A percentile compares a stretch with the other conserved stretches of the same genome.
Evolutionary conservation across 2,113 vertebrate species (phyloP).

Genomic region (Ceyx melanurus): DNA sequence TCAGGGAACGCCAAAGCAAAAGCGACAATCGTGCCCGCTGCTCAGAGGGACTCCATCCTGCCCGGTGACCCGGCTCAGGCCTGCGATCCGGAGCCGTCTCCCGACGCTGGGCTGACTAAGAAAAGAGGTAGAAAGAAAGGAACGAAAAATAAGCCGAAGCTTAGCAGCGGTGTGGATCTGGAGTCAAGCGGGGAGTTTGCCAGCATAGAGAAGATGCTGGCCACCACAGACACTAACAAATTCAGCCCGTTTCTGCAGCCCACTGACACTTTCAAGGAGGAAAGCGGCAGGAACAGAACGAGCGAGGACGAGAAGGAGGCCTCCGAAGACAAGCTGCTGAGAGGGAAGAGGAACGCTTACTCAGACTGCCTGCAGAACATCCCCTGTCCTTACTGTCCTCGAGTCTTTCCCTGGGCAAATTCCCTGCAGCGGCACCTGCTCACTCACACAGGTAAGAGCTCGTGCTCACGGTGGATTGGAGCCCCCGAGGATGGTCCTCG

Average conservation of each 20-base stretch:
- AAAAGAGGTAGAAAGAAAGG: slow-evolving; percentile 80
- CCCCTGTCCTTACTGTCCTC: slow-evolving; percentile 91
- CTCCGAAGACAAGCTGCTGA: slow-evolving; percentile 78
- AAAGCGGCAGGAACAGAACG: slow-evolving; percentile 67
- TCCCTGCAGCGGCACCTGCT: slow-evolving; percentile 96
- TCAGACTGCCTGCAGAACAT: slow-evolving; percentile 92
- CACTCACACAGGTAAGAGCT: slow-evolving; percentile 90
- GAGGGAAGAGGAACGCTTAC: slow-evolving; percentile 90
- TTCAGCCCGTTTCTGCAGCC: slow-evolving; percentile 92
- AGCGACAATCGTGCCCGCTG: background rate
- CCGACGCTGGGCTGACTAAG: slow-evolving; percentile 46
- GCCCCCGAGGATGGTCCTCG: background rate
- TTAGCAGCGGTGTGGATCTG: slow-evolving; percentile 79
- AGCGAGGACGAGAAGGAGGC: slow-evolving; percentile 79
- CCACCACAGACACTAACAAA: slow-evolving; percentile 93
- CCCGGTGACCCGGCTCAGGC: slow-evolving; percentile 29
- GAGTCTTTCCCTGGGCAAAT: slow-evolving; percentile 93
- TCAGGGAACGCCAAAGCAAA: slow-evolving; percentile 59
- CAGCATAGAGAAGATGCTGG: slow-evolving; percentile 97
- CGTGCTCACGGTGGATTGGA: background rate
- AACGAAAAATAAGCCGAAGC: slow-evolving; percentile 63
- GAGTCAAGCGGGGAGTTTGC: slow-evolving; percentile 98
- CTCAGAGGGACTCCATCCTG: slow-evolving; percentile 13
- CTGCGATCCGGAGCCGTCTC: slow-evolving; percentile 52
- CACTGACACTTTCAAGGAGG: slow-evolving; percentile 70